Conservation (phyloP, 1,140 invertebrate genomes). For the Neelides sp. region DNA sequence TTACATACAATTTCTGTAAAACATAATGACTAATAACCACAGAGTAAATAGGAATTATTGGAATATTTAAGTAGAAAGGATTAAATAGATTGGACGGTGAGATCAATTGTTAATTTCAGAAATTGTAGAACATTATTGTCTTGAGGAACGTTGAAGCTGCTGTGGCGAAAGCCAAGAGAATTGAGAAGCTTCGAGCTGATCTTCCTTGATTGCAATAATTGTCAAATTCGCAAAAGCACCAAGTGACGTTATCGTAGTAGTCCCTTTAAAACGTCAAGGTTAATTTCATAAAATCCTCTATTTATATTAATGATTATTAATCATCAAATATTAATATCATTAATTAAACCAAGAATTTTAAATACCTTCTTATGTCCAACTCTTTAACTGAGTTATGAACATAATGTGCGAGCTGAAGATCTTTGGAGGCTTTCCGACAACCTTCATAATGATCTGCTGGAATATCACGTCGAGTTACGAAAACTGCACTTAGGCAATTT, state of each 20-base stretch:
- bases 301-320: neutral
- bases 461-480: conserved; percentile 62
- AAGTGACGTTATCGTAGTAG: conserved; percentile 66
- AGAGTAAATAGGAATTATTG: too few relatives aligned
- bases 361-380: conserved; percentile 63
- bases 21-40: too few relatives aligned
- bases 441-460: conserved; percentile 84
- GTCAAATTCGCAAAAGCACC: conserved; percentile 82
- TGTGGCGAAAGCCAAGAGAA: too few relatives aligned
- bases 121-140: too few relatives aligned
- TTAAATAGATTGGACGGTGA: too few relatives aligned
- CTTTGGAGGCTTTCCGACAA: conserved; percentile 61
- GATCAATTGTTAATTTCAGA: too few relatives aligned
- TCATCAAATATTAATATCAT: neutral
- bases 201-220: conserved; percentile 73
- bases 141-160: too few relatives aligned
- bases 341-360: conserved; percentile 5
- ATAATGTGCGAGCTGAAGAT: conserved; percentile 66
- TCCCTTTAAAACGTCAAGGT: conserved; percentile 45
- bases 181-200: too few relatives aligned
- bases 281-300: neutral
- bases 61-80: too few relatives aligned
- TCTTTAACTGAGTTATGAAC: conserved; percentile 75
- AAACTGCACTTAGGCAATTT: conserved; percentile 67
- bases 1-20: too few relatives aligned